Conservation (phyloP, 2,797 vertebrate genomes). For the Eulemur albifrons region DNA sequence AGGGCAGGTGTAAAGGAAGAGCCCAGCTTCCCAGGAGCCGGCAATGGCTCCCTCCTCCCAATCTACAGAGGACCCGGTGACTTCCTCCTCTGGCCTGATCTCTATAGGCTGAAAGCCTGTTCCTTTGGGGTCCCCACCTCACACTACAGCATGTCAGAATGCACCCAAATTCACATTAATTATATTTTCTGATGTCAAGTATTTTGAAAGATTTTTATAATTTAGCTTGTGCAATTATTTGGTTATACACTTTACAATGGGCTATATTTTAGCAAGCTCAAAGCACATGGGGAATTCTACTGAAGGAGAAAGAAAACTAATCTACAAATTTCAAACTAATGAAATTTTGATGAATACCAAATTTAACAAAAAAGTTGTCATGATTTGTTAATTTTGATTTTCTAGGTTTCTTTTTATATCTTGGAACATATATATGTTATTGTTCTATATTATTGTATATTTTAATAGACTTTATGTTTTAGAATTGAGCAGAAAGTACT, state of each 20-base stretch:
- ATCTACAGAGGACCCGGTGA: neutral
- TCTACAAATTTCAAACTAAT: neutral
- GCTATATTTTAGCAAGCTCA: neutral
- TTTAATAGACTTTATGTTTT: neutral
- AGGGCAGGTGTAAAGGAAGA: neutral
- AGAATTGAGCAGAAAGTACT: neutral
- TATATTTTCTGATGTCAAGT: neutral
- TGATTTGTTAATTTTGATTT: neutral
- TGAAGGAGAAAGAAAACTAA: neutral
- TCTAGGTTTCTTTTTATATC: neutral
- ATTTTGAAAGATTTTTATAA: neutral
- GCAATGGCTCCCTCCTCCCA: neutral
- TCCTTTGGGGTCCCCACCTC: neutral
- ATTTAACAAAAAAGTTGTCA: neutral
- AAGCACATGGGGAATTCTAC: neutral
- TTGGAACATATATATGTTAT: neutral
- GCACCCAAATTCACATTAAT: neutral
- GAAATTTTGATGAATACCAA: neutral
- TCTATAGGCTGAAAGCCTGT: neutral
- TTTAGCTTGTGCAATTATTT: neutral
- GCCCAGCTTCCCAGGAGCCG: neutral
- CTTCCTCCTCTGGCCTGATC: neutral
- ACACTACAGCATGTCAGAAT: accelerated
- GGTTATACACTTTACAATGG: neutral
- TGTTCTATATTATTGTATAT: neutral